Evolutionary conservation across 2,888 invertebrate genomes (phyloP).

Genomic region (Hipparchia semele): DNA sequence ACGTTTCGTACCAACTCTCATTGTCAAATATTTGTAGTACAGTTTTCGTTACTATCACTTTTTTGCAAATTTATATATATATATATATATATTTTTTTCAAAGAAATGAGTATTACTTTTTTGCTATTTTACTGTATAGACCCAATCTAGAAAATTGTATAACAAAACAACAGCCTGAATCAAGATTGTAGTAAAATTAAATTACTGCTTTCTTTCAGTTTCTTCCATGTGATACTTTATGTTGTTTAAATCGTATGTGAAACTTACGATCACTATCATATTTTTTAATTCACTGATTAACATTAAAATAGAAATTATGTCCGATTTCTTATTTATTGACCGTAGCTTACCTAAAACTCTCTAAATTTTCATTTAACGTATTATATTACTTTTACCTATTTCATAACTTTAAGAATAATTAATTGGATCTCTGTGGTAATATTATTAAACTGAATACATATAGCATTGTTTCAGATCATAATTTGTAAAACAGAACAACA

Average conservation of each 20-base stretch:
- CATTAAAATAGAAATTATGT: too few relatives aligned
- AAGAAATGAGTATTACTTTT: background rate
- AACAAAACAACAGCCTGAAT: constrained; percentile 9
- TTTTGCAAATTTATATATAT: background rate
- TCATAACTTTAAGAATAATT: background rate
- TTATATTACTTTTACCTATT: background rate
- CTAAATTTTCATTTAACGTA: too few relatives aligned
- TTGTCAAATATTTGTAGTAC: constrained; percentile 31
- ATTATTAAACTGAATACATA: background rate
- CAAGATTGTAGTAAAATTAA: background rate
- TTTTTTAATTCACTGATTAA: too few relatives aligned
- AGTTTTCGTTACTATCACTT: constrained; percentile 31
- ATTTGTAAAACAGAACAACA: constrained; percentile 7
- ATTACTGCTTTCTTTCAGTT: background rate
- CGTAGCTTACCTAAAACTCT: too few relatives aligned
- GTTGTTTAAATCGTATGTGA: background rate
- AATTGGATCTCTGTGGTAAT: constrained; percentile 6
- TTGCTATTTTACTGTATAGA: constrained; percentile 23
- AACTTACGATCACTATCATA: too few relatives aligned
- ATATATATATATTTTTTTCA: too few relatives aligned
- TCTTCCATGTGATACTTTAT: background rate
- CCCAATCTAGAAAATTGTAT: constrained; percentile 27
- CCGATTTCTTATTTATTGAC: background rate
- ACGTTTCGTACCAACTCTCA: constrained; percentile 29
- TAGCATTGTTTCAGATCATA: background rate